These are phyloP conservation scores for Galeopterus variegatus DNA, from an alignment of 2,113 vertebrate genomes.

Conservation along the genomic window DNA sequence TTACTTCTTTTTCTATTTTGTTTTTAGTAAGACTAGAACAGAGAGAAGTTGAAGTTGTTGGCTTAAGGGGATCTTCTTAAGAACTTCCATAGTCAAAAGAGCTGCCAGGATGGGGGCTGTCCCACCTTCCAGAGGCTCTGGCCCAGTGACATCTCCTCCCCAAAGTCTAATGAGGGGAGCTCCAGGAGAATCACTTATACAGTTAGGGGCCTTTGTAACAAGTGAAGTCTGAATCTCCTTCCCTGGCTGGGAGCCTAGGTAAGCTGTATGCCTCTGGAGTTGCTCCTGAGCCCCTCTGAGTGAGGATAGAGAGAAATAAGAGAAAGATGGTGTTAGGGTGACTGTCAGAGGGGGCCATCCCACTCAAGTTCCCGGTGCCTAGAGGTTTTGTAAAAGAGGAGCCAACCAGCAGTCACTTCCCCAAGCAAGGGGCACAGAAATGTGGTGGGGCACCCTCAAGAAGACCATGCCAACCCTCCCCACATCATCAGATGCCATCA, in stretches of 20 bases:
- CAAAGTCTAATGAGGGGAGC: neutral
- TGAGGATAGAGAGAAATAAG: neutral
- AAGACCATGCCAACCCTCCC: neutral
- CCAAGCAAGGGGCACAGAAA: neutral
- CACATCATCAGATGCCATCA: neutral
- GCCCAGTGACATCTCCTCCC: neutral
- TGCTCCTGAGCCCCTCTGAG: neutral
- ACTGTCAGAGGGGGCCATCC: neutral
- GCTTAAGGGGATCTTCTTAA: neutral
- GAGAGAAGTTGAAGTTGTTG: neutral
- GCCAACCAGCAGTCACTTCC: neutral
- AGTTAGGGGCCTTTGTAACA: neutral
- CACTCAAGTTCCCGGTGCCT: neutral
- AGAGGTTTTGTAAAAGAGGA: neutral
- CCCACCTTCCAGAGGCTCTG: neutral
- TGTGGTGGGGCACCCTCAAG: neutral
- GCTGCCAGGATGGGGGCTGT: neutral
- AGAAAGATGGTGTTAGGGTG: neutral
- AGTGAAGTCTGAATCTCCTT: neutral
- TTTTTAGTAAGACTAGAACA: neutral
- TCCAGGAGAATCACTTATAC: neutral
- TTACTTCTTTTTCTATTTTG: slow-evolving; percentile 9
- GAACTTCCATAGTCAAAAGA: neutral
- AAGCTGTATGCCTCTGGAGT: neutral
- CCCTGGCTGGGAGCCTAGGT: neutral